phyloP scores from a whole-genome alignment of 2,888 invertebrate genomes.

The Dasysyrphus albostriatus region DNA sequence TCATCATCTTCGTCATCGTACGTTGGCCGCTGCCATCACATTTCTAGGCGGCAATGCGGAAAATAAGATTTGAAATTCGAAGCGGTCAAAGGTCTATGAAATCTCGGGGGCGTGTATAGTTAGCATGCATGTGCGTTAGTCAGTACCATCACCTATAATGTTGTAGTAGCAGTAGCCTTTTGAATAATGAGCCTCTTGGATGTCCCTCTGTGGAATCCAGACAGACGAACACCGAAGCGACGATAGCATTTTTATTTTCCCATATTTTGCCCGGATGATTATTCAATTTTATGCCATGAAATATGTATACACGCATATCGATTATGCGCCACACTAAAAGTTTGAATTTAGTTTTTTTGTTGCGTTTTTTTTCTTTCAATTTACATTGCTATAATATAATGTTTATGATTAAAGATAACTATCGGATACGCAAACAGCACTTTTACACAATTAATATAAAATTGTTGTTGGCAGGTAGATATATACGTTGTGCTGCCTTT shows the following conservation, averaged over 20 bases:
- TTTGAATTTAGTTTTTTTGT: slow-evolving; percentile 40
- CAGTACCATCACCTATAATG: neutral
- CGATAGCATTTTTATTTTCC: slow-evolving; percentile 48
- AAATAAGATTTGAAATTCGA: slow-evolving; percentile 75
- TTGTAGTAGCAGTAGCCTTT: slow-evolving; percentile 18
- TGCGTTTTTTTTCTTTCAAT: slow-evolving; percentile 18
- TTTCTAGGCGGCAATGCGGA: slow-evolving; percentile 64
- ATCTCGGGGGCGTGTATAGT: slow-evolving; percentile 60
- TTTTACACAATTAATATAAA: slow-evolving; percentile 55
- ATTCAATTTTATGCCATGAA: slow-evolving; percentile 59
- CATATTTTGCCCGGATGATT: slow-evolving; percentile 46
- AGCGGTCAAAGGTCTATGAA: slow-evolving; percentile 34
- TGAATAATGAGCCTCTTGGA: slow-evolving; percentile 48
- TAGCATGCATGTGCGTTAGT: slow-evolving; percentile 47
- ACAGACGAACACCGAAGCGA: neutral
- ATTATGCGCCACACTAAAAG: slow-evolving; percentile 46
- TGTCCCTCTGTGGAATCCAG: slow-evolving; percentile 24
- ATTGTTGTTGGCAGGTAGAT: neutral
- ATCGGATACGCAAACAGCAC: slow-evolving; percentile 63
- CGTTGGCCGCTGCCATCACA: slow-evolving; percentile 20
- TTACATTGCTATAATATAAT: slow-evolving; percentile 52
- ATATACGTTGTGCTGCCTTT: no score
- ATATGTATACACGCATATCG: slow-evolving; percentile 38
- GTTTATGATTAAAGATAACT: slow-evolving; percentile 74
- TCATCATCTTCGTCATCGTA: slow-evolving; percentile 2